Conservation (phyloP, 2,797 vertebrate species). For the Orientallactaga sibirica region DNA sequence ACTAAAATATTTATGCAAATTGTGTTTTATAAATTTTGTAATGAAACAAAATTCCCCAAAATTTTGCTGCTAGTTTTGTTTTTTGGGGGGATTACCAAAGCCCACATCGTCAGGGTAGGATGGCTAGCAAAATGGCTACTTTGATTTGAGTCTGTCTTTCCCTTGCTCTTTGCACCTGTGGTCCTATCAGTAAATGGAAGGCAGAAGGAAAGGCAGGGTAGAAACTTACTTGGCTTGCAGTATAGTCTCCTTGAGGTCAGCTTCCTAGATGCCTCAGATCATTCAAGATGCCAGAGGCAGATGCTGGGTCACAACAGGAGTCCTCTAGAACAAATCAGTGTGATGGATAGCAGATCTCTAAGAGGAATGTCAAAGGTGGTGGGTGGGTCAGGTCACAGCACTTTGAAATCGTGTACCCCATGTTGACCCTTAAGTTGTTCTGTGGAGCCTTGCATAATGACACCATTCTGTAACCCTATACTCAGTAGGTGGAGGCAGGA, state of each 20-base stretch:
- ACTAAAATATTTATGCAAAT: not conserved
- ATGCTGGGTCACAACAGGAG: not conserved
- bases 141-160: not conserved
- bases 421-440: slow-evolving; percentile 72
- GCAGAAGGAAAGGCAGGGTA: not conserved
- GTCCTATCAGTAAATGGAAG: not conserved
- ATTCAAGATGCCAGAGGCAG: slow-evolving; percentile 6
- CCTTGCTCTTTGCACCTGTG: not conserved
- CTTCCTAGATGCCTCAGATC: not conserved
- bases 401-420: not conserved
- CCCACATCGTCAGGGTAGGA: not conserved
- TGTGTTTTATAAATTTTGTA: not conserved
- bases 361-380: not conserved
- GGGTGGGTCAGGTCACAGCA: not conserved
- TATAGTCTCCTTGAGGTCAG: not conserved
- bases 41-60: not conserved
- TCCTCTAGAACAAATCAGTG: not conserved
- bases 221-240: not conserved
- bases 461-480: not conserved
- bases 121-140: not conserved
- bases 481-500: not conserved
- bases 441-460: not conserved
- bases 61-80: not conserved
- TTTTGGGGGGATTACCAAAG: not conserved
- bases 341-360: not conserved